Percentiles rank a stretch among this genome's conserved stretches.
These are phyloP conservation scores for Thecophora atra DNA, from an alignment of 2,888 invertebrate species.

Conservation along the genomic window DNA sequence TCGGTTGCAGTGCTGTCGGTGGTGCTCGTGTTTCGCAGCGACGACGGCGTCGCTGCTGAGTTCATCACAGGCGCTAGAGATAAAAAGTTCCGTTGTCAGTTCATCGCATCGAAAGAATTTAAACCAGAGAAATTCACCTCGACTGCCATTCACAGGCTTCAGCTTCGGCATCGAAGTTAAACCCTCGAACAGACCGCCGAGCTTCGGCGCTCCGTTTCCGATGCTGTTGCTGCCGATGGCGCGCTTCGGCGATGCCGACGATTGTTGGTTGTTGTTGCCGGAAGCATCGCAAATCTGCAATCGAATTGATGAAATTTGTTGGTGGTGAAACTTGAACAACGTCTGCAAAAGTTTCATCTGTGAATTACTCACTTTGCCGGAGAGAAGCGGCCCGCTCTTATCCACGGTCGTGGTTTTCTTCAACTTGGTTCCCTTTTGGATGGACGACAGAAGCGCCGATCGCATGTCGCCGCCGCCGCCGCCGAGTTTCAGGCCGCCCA, in stretches of 20 bases:
- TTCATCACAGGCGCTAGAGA: conserved; percentile 23
- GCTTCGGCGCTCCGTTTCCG: conserved; percentile 62
- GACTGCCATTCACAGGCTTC: conserved; percentile 64
- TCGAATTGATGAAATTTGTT: too few relatives aligned
- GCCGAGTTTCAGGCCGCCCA: conserved; percentile 59
- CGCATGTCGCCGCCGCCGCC: conserved; percentile 69
- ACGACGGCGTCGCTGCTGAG: conserved; percentile 34
- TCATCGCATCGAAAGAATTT: too few relatives aligned
- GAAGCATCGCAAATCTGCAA: conserved; percentile 45
- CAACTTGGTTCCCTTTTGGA: conserved; percentile 81
- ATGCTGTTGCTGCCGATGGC: conserved; percentile 48
- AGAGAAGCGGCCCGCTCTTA: conserved; percentile 83
- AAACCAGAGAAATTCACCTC: conserved; percentile 53
- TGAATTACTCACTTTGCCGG: conserved; percentile 69
- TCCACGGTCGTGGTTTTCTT: conserved; percentile 91
- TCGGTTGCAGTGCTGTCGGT: conserved; percentile 28
- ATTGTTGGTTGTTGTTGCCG: not conserved
- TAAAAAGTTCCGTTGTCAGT: not conserved
- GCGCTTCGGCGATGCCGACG: conserved; percentile 45
- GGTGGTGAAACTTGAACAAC: too few relatives aligned
- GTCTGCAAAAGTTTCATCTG: too few relatives aligned
- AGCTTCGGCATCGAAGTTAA: conserved; percentile 65
- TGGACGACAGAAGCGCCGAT: conserved; percentile 80
- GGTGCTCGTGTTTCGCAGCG: conserved; percentile 21
- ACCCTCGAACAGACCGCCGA: conserved; percentile 65